Evolutionary conservation across 2,888 invertebrate species (phyloP), one percentile per base, ranked within the genome.

Genomic region (Ellobium chinense): DNA sequence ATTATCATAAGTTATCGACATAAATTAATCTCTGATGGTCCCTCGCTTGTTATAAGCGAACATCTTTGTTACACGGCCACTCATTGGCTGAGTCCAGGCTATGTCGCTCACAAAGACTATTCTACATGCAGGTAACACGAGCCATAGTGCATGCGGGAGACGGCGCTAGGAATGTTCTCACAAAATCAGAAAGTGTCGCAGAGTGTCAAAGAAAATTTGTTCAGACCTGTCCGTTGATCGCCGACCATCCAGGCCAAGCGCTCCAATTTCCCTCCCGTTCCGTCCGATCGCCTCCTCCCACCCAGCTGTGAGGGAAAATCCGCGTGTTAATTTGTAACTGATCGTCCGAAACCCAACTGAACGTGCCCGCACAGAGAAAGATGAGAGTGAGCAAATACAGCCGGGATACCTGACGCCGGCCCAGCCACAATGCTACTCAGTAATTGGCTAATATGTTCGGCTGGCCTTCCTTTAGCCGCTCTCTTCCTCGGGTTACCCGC

Each of bases 381-480:
- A 14, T 36, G 78, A 73, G 73, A 79, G 79, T 66, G 73, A 65
- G 74, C 78, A 78, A 78, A 78, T 62, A 24, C 0, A 3, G 34
- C 29, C 37, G 46, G 24, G 4, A n/a, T 24, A 63, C 37, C 62
- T 73, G 39, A 56, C 62, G 63, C n/a, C 58, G 58, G 56, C 27
- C 27, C 27, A 58, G 24, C 56, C 62, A 74, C 77, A 82, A 80
- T 80, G 77, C 36, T 34, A 31, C 58, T 36, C 37, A 62, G 70
- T 82, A 82, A 82, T 82, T 82, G 82, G 80, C 62, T 80, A 80
- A 82, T 82, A 73, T 62, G 62, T 69, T 68, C 77, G 37, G 65
- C 12, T 56, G 65, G 14, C 37, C 58, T 2, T 36, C 27, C n/a
- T 24, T 18, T 58, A 58, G 36, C 58, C 24, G 1, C 14, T 27